Conservation (phyloP, 1,140 invertebrate genomes). For the Drosophila mayri region DNA sequence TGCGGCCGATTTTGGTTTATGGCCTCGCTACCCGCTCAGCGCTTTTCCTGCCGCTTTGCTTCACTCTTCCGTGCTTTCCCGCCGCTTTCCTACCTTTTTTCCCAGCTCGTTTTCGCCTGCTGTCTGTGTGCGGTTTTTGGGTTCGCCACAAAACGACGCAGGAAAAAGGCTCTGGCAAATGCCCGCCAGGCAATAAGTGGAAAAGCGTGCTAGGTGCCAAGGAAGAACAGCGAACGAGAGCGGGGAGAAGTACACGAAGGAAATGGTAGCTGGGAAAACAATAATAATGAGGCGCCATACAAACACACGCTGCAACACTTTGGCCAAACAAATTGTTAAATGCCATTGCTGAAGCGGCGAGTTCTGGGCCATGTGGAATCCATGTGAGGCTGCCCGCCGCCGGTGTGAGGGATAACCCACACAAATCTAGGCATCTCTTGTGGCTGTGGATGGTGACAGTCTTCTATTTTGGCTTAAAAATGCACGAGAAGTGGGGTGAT, state of each 20-base stretch:
- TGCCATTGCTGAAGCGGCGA: slow-evolving; percentile 32
- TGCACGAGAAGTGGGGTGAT: not conserved
- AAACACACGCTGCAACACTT: slow-evolving; percentile 74
- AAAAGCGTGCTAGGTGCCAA: slow-evolving; percentile 46
- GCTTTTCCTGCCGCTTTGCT: slow-evolving; percentile 22
- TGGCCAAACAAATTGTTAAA: slow-evolving; percentile 56
- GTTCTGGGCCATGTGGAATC: slow-evolving; percentile 22
- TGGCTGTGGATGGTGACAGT: slow-evolving; percentile 26
- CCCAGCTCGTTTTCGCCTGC: slow-evolving; percentile 30
- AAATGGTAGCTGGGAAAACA: slow-evolving; percentile 62
- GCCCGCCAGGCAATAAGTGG: slow-evolving; percentile 63
- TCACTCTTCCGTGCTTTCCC: not conserved
- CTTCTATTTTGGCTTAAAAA: not conserved
- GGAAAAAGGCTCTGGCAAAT: slow-evolving; percentile 67
- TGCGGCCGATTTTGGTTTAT: slow-evolving; percentile 77
- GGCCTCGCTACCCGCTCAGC: slow-evolving; percentile 47
- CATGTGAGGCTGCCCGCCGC: not conserved
- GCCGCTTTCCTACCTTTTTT: slow-evolving; percentile 1
- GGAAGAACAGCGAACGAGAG: slow-evolving; percentile 1
- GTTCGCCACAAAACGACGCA: slow-evolving; percentile 69
- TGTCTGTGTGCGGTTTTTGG: slow-evolving; percentile 68
- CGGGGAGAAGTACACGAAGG: slow-evolving; percentile 20
- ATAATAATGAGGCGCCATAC: slow-evolving; percentile 74
- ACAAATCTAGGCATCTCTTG: slow-evolving; percentile 54
- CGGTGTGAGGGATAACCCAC: not conserved